Evolutionary conservation across 2,797 vertebrate species (phyloP).

Genomic region (Sebastes matsubarae): DNA sequence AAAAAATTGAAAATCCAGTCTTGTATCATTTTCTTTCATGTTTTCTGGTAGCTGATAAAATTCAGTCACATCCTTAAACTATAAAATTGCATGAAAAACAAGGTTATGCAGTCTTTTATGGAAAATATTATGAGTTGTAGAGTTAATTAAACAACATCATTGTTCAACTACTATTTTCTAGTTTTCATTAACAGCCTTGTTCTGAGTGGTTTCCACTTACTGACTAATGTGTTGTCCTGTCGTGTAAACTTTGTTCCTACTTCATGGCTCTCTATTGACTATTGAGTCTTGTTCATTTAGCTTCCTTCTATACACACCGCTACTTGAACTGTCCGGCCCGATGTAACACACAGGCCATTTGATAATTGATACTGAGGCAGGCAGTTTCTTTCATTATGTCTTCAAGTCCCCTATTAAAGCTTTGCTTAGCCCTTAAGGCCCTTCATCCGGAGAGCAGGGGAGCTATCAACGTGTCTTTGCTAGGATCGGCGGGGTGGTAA

Average conservation of each 20-base stretch:
- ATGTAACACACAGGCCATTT: constrained; percentile 50
- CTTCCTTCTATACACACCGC: not conserved
- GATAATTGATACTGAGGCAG: constrained; percentile 70
- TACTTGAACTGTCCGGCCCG: constrained; percentile 14
- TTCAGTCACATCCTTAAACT: not conserved
- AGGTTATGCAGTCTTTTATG: not conserved
- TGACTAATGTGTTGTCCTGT: not conserved
- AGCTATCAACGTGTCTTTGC: constrained; percentile 62
- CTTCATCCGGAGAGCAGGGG: constrained; percentile 40
- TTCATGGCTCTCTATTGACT: constrained; percentile 16
- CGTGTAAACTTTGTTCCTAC: constrained; percentile 26
- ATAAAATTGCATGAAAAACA: not conserved
- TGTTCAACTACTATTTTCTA: not conserved
- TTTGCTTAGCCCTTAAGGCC: constrained; percentile 39
- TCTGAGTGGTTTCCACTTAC: not conserved
- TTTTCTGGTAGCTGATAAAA: constrained; percentile 4
- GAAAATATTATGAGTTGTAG: not conserved
- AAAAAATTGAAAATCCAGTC: constrained; percentile 1
- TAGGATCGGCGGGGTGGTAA: constrained; percentile 16
- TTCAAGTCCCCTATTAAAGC: constrained; percentile 64
- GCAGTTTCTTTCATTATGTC: constrained; percentile 62
- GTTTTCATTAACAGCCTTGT: not conserved
- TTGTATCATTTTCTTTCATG: not conserved
- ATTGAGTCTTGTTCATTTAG: not conserved
- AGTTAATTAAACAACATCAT: not conserved